Percentiles rank a stretch among this genome's conserved stretches.
Evolutionary conservation across 2,113 vertebrate genomes (phyloP).

Genomic region (Nicator chloris): DNA sequence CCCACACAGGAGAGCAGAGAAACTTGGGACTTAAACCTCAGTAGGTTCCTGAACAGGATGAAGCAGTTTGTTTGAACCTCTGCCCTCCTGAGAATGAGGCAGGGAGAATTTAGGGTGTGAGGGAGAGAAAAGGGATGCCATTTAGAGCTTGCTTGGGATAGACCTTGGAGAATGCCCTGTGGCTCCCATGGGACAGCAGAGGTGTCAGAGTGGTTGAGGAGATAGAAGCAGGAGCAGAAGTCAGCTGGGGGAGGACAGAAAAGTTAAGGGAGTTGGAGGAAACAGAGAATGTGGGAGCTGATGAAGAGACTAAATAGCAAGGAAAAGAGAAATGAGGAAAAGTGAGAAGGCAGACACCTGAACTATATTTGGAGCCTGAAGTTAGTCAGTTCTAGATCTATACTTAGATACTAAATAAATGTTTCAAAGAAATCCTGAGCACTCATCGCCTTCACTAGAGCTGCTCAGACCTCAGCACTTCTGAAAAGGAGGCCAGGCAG

Average conservation of each 20-base stretch:
- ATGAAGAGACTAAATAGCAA: background rate
- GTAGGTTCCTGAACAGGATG: background rate
- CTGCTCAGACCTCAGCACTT: background rate
- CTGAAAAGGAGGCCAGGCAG: background rate
- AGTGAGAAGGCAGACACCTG: constrained; percentile 17
- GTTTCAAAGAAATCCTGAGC: constrained; percentile 10
- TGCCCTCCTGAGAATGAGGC: background rate
- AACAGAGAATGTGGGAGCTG: background rate
- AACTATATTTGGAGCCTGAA: constrained; percentile 11
- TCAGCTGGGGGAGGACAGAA: background rate
- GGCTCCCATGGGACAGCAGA: background rate
- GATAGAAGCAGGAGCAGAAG: background rate
- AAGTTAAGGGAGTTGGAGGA: background rate
- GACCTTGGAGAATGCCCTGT: background rate
- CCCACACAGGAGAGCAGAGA: background rate
- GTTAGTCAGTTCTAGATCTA: constrained; percentile 29
- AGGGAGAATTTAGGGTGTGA: background rate
- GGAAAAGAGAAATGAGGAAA: background rate
- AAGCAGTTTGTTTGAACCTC: background rate
- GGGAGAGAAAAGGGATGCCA: background rate
- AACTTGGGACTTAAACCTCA: background rate
- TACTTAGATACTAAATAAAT: constrained; percentile 39
- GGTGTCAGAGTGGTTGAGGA: background rate
- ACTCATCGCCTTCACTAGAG: background rate
- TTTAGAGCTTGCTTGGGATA: background rate